Base-by-base conservation (phyloP, 2,113 vertebrate species). In the Psephotus haematonotus region DNA sequence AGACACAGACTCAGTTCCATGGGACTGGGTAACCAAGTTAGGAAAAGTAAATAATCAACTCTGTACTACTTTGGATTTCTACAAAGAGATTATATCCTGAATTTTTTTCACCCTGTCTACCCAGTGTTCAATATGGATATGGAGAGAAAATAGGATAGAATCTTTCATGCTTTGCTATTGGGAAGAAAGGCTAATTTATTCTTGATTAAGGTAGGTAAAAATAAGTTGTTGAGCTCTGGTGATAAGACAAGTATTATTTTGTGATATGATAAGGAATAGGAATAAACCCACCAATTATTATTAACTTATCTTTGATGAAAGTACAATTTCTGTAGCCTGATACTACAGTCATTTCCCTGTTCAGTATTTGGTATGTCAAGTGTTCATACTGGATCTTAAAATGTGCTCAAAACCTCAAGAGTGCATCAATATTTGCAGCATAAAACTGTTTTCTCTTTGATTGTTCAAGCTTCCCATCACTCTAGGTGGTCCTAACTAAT, bases 401-500 rank as follows among this genome's bases (percentile, higher is more conserved):
- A 84, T 92, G 85, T 93, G 77, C 94, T 93, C 90, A 94, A 95
- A 91, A 97, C 83, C 97, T 90, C 78, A 86, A 69, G 92, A 95
- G 83, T 90, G 79, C 94, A 95, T 94, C 93, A 97, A 85, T 65
- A 86, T 95, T 94, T 96, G 91, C 83, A 81, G 90, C 87, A 91
- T 70, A 96, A 97, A 92, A 76, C 44, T 71, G 50, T 87, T 47
- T 97, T 79, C 49, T 72, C 97, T 98, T 98, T 98, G 98, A 98
- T 98, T 96, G 72, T 94, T 77, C 67, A 92, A 96, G 92, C 94
- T 96, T 97, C 96, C 93, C 39, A 82, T 82, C 97, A 83, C 96
- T 80, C 90, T 98, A 91, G 97, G 97, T 98, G 97, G 97, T 95
- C 97, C 82, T 95, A 96, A 93, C 96, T 98, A 98, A 96, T 93